These are phyloP conservation scores for Paraescarpia echinospica DNA, from an alignment of 1,140 invertebrate species.

Conservation along the genomic window DNA sequence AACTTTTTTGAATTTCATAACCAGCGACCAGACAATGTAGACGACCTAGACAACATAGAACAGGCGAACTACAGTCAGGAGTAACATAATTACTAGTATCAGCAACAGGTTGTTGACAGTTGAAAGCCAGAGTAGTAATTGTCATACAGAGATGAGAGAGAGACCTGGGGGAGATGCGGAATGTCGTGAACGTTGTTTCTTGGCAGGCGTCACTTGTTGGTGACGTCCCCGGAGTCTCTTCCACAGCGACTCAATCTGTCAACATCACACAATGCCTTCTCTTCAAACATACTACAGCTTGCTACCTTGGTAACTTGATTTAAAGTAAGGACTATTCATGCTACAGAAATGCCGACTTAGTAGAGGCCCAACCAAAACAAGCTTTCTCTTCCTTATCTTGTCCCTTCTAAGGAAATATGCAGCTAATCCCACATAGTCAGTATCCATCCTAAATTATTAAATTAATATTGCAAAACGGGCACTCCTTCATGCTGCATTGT, in stretches of 20 bases:
- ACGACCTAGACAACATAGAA: not conserved
- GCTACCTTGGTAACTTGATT: not conserved
- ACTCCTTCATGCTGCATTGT: no score
- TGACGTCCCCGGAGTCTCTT: constrained; percentile 23
- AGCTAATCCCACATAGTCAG: no score
- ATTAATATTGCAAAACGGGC: no score
- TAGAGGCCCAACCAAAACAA: not conserved
- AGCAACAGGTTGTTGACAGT: not conserved
- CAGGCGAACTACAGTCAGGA: not conserved
- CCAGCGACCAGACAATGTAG: not conserved
- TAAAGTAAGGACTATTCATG: no score
- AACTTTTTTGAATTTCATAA: not conserved
- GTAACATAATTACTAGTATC: not conserved
- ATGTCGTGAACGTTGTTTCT: not conserved
- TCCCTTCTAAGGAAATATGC: not conserved
- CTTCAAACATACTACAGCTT: no score
- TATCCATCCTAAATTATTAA: no score
- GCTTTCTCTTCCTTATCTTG: not conserved
- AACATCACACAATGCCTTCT: not conserved
- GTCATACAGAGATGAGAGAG: constrained; percentile 41
- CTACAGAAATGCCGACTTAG: no score
- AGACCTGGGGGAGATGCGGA: constrained; percentile 10
- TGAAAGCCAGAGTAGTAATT: constrained; percentile 44
- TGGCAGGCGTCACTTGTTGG: not conserved
- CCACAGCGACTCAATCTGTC: constrained; percentile 37